Conservation (phyloP, 2,113 vertebrate species). For the Phocoena sinus region DNA sequence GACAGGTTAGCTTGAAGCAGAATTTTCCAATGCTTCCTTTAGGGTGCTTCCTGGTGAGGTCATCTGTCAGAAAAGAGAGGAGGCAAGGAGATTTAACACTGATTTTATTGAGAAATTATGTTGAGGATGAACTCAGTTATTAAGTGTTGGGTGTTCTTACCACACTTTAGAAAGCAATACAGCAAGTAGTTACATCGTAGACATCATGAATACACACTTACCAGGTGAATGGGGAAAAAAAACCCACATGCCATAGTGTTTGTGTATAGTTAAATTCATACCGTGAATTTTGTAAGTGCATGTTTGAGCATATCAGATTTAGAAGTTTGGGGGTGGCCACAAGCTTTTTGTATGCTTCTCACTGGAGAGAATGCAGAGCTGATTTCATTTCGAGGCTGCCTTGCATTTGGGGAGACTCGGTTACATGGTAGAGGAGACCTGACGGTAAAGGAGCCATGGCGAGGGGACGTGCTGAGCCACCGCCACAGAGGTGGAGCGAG, state of each 20-base stretch:
- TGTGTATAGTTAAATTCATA: background rate
- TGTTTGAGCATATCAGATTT: background rate
- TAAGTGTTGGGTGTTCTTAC: background rate
- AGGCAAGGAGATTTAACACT: background rate
- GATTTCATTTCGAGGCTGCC: background rate
- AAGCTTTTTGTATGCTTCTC: background rate
- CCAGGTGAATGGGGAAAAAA: background rate
- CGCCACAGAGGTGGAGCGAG: background rate
- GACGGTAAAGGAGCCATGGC: background rate
- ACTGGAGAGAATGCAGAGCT: background rate
- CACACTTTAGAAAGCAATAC: background rate
- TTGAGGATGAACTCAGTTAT: background rate
- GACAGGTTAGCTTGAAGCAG: background rate
- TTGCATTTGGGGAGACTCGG: background rate
- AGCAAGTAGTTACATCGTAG: background rate
- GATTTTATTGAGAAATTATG: background rate
- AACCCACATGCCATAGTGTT: background rate
- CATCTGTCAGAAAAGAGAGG: background rate
- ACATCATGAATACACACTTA: background rate
- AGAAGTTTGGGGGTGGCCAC: background rate
- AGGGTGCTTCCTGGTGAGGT: background rate
- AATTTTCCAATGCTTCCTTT: background rate
- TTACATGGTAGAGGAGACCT: background rate
- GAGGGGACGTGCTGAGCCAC: background rate
- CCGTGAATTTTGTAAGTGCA: background rate